Base-by-base conservation (phyloP, 2,888 invertebrate species). In the Brachynemurus nebulosus region DNA sequence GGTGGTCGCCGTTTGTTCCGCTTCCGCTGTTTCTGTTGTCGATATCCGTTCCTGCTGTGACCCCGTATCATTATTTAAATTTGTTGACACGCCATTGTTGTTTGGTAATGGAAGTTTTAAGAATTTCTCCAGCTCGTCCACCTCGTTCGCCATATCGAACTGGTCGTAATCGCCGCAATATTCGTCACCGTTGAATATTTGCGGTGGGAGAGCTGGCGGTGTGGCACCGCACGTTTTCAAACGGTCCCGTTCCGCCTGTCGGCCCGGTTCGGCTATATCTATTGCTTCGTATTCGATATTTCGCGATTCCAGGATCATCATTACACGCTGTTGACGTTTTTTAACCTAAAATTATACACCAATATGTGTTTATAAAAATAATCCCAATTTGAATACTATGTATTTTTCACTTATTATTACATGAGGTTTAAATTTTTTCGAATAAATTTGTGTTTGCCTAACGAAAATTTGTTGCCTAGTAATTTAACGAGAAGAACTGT, bases 81-180 rank as follows among this genome's bases (percentile, higher is more conserved):
- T 30, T 30, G 30, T 30, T 30, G n/a, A 8, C 14, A 30, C 30
- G n/a, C n/a, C n/a, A n/a, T n/a, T n/a, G 7, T 30, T 30, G 14
- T 30, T 30, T 30, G 6, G 30, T 12, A 30, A 4, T 12, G 30
- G 30, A 30, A 86, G 60, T 65, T 88, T 88, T 47, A 92, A 67
- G 62, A 93, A 93, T 60, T 81, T 80, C 61, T 91, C 88, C 65
- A 93, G 70, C 53, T 82, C 83, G 59, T 93, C 90, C 53, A 82
- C 75, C 72, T 95, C 95, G 67, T 91, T 86, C 16, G 91, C 83
- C 66, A 86, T 67, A 64, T 90, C 89, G 67, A 95, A 92, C 57
- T 79, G 83, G 61, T 92, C 90, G 66, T 91, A 95, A 64, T 93
- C 92, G 62, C 96, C 96, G 60, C 92, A 90, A 62, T 91, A 93